Evolutionary conservation across 1,140 invertebrate genomes (phyloP), one percentile per base, ranked within the genome.

Genomic region (Camponotus floridanus): DNA sequence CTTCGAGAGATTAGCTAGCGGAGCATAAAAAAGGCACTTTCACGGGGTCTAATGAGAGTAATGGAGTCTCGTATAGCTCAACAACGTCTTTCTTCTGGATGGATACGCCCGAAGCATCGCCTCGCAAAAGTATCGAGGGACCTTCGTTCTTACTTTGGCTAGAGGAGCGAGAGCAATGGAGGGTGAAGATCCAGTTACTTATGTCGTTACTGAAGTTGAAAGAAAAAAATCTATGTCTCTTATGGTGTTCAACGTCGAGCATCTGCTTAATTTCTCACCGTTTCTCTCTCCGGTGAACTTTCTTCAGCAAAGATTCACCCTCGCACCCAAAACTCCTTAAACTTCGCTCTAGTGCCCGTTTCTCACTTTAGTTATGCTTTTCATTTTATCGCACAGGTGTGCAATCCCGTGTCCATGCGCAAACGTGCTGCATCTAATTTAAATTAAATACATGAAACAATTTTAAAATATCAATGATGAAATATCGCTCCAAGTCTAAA

Each of bases 231-330:
- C 79, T 15, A 74, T 83, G 79, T 83, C 79, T 83, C 79, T 74
- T 83, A 83, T 83, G 79, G 68, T n/a, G 68, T 61, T 83, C 68
- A 83, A 83, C 55, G 68, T 33, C 42, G 79, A 83, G 79, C 79
- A 83, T 83, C 79, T 83, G 79, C 68, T 83, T 83, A 83, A 83
- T 83, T 83, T 83, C 79, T 74, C 79, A 83, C 68, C 45, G 64
- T 80, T 80, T 57, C 78, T 70, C 76, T 31, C 78, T 31, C 31
- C 57, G 76, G 36, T 2, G 42, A 83, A 83, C 55, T 83, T 83
- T 83, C 79, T 73, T 83, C 68, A 15, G 31, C 26, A 26, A 73
- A 39, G 68, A 62, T 70, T 74, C 68, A 68, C 36, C 68, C 42
- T 83, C 68, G 39, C 79, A 48, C 61, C 55, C 79, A 18, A 83